These are phyloP conservation scores for Echeneis naucrates DNA, from an alignment of 2,797 vertebrate genomes.

Conservation along the genomic window DNA sequence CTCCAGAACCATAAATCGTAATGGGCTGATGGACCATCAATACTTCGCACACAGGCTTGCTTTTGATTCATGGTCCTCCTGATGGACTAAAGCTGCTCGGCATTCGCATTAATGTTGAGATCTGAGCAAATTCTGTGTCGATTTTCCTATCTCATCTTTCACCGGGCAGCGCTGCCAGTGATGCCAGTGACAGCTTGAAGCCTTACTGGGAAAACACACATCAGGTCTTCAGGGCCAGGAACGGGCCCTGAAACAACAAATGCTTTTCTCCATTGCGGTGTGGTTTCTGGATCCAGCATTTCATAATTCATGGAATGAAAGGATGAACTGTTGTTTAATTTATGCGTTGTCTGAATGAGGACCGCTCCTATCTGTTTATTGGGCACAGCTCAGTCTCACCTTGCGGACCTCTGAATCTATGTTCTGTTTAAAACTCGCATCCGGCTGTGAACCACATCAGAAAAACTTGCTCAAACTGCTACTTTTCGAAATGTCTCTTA, in stretches of 20 bases:
- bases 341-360: constrained; percentile 69
- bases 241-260: constrained; percentile 58
- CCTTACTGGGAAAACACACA: constrained; percentile 60
- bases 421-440: constrained; percentile 22
- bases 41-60: constrained; percentile 36
- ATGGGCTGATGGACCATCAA: constrained; percentile 43
- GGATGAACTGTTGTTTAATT: constrained; percentile 79
- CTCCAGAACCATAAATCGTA: constrained; percentile 49
- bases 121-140: constrained; percentile 64
- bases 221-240: constrained; percentile 51
- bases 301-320: constrained; percentile 76
- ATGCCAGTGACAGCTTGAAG: constrained; percentile 37
- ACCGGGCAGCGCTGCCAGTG: constrained; percentile 50
- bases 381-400: constrained; percentile 35
- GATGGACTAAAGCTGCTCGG: constrained; percentile 41
- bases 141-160: constrained; percentile 68
- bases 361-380: constrained; percentile 48
- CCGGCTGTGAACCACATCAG: constrained; percentile 12
- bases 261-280: constrained; percentile 70
- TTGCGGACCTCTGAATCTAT: constrained; percentile 35
- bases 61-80: constrained; percentile 47
- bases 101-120: constrained; percentile 60
- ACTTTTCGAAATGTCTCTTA: neutral
- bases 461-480: neutral
- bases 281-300: constrained; percentile 67